Evolutionary conservation across 2,113 vertebrate genomes (phyloP).

Genomic region (Motacilla alba): DNA sequence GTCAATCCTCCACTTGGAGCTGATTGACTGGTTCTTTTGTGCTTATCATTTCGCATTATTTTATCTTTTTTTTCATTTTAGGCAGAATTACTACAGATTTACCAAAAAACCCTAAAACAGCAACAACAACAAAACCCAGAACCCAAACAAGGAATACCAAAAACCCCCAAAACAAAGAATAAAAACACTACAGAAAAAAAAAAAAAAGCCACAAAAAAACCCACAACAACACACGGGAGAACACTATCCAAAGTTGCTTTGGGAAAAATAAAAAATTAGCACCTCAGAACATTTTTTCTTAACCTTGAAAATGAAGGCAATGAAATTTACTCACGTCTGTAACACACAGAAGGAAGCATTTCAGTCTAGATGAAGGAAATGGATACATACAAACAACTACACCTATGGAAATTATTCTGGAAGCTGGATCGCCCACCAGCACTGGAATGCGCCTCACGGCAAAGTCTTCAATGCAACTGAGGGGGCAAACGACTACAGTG

Average conservation of each 20-base stretch:
- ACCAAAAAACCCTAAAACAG: background rate
- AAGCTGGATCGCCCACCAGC: rapidly evolving
- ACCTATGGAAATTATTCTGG: background rate
- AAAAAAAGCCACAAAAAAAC: too few relatives aligned
- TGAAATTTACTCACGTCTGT: background rate
- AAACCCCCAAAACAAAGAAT: too few relatives aligned
- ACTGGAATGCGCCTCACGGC: background rate
- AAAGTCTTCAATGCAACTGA: background rate
- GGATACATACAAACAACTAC: background rate
- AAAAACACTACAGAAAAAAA: too few relatives aligned
- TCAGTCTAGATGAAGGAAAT: background rate
- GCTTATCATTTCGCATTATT: background rate
- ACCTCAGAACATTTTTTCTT: background rate
- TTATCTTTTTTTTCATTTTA: background rate
- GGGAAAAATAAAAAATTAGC: background rate
- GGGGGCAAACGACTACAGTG: background rate
- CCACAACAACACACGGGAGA: too few relatives aligned
- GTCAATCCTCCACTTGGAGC: background rate
- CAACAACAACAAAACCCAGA: too few relatives aligned
- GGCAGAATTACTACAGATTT: background rate
- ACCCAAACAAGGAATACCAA: too few relatives aligned
- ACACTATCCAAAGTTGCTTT: too few relatives aligned
- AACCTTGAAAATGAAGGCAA: background rate
- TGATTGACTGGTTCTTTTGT: background rate
- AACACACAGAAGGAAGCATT: background rate